Evolutionary conservation across 2,888 invertebrate genomes (phyloP).

Genomic region (Polyploca ridens): DNA sequence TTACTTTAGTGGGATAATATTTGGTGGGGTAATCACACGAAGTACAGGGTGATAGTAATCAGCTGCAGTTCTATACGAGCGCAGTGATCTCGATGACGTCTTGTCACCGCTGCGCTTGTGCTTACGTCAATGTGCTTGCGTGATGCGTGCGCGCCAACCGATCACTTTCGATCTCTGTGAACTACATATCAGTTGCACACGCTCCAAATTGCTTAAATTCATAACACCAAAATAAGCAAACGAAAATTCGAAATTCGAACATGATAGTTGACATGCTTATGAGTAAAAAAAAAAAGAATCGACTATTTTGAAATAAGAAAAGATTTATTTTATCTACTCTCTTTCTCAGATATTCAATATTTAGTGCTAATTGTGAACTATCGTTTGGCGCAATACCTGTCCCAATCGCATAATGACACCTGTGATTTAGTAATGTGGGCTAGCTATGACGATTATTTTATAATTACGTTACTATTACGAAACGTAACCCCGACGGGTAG

Average conservation of each 20-base stretch:
- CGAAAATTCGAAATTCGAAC: background rate
- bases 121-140: constrained; percentile 15
- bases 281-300: too few relatives aligned
- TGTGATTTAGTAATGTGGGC: constrained; percentile 58
- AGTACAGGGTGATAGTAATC: constrained; percentile 30
- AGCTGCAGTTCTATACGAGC: constrained; percentile 26
- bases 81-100: constrained; percentile 33
- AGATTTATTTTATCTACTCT: background rate
- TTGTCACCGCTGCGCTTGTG: constrained; percentile 19
- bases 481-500: constrained; percentile 38
- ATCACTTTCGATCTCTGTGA: constrained; percentile 40
- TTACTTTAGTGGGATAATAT: background rate
- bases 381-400: background rate
- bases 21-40: constrained; percentile 17
- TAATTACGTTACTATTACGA: constrained; percentile 62
- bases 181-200: constrained; percentile 22
- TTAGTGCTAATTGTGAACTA: background rate
- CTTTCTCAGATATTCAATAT: background rate
- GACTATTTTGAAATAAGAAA: too few relatives aligned
- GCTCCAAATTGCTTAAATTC: background rate
- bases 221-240: background rate
- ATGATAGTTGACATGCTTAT: too few relatives aligned
- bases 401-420: constrained; percentile 1
- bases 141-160: constrained; percentile 29
- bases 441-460: constrained; percentile 50